Conservation (phyloP, 2,888 invertebrate species). For the Polymixis lichenea region DNA sequence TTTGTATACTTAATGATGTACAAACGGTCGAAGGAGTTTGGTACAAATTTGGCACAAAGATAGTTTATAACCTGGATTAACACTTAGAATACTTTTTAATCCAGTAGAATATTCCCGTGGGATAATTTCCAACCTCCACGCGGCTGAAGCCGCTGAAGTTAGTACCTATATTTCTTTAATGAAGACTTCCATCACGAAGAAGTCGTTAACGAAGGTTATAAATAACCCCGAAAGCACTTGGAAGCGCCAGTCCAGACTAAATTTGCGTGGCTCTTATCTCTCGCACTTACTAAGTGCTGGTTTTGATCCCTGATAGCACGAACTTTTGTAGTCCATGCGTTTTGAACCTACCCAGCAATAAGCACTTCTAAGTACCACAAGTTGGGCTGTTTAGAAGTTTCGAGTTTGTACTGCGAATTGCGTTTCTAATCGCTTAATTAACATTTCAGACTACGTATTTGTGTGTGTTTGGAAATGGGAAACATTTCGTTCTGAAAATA, state of each 20-base stretch:
- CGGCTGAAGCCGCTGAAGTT: no score
- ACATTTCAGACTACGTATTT: constrained; percentile 24
- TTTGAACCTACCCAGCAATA: constrained; percentile 19
- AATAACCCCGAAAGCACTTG: constrained; percentile 46
- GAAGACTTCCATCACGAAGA: constrained; percentile 8
- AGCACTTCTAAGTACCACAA: constrained; percentile 41
- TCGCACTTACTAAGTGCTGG: constrained; percentile 54
- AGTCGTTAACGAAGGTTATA: constrained; percentile 38
- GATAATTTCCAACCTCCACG: no score
- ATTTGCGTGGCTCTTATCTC: constrained; percentile 65
- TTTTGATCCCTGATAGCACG: constrained; percentile 60
- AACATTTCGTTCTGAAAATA: not conserved
- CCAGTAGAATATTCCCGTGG: no score
- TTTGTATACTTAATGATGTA: no score
- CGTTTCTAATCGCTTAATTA: constrained; percentile 49
- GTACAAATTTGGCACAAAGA: no score
- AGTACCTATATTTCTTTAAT: not conserved
- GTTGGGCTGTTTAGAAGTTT: constrained; percentile 41
- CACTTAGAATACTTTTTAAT: no score
- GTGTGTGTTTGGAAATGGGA: not conserved
- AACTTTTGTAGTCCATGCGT: constrained; percentile 60
- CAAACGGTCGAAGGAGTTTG: no score
- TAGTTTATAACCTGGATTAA: no score
- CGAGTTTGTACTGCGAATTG: constrained; percentile 16
- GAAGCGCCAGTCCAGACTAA: constrained; percentile 33